Percentiles rank a stretch among this genome's conserved stretches.
These are phyloP conservation scores for Sebastes itinus DNA, from an alignment of 2,797 vertebrate species.

Conservation along the genomic window DNA sequence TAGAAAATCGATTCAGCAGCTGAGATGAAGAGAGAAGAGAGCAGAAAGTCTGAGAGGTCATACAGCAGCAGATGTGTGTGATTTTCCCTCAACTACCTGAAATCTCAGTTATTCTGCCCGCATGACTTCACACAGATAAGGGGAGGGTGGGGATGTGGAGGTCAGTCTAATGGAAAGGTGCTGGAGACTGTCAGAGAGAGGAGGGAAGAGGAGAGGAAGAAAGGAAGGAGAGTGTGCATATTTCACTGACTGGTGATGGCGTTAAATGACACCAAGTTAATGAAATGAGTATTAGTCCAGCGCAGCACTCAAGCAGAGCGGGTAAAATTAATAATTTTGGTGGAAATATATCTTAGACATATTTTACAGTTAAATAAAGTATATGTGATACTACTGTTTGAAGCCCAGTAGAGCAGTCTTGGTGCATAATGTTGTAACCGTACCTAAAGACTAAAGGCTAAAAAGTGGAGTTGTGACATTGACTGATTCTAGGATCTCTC, in stretches of 20 bases:
- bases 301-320: background rate
- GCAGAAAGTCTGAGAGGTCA: slow-evolving; percentile 11
- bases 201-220: background rate
- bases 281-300: background rate
- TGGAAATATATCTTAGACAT: background rate
- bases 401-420: slow-evolving; percentile 1
- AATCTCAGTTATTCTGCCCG: slow-evolving; percentile 34
- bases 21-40: background rate
- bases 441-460: background rate
- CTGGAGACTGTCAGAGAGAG: background rate
- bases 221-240: background rate
- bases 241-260: background rate
- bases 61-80: background rate
- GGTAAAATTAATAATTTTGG: background rate
- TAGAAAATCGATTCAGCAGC: background rate
- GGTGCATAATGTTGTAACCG: background rate
- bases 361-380: background rate
- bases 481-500: slow-evolving; percentile 34
- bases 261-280: background rate
- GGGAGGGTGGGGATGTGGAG: background rate
- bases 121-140: slow-evolving; percentile 46
- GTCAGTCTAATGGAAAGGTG: slow-evolving; percentile 23
- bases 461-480: slow-evolving; percentile 17
- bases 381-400: background rate
- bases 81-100: slow-evolving; percentile 27